Evolutionary conservation across 2,113 vertebrate genomes (phyloP), one percentile per base, ranked within the genome.

Genomic region (Solea solea): DNA sequence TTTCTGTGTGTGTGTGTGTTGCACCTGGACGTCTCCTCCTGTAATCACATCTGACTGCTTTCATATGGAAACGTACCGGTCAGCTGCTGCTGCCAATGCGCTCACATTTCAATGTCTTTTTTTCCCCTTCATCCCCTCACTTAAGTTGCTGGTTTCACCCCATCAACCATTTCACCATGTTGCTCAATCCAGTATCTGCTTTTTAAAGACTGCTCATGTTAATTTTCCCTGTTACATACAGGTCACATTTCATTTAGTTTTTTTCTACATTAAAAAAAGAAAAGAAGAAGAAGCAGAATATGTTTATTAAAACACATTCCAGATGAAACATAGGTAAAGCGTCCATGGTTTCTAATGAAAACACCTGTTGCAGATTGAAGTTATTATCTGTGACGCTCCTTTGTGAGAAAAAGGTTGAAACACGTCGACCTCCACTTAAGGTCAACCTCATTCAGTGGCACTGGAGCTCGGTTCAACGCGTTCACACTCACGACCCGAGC

Each of bases 21-120:
- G 50, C 58, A 52, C 7, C 56, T 71, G 9, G 41, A 42, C 13
- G 16, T 72, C 66, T 21, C 21, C 21, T 64, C 8, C 64, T 34
- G 54, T 67, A 64, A 72, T 82, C 55, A 69, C 64, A 68, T 46
- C 53, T 74, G 40, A 59, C 34, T 76, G 51, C 34, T 67, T 83
- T 79, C 59, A 56, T 52, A 9, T 44, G 5, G 8, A 49, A 59
- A 68, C 9, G 25, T 28, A 60, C 51, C 75, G 74, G 79, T 83
- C 69, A 84, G 16, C 70, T 73, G 42, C 39, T 64, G 48, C 42
- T 27, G 62, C 59, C 60, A 5, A 14, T 52, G 64, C 68, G 78
- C 82, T 85, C 86, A 80, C 59, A 81, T 78, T 25, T 69, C 12
- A 73, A 80, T 71, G 34, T 72, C 28, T 62, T 61, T 61, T 74